Base-by-base conservation (phyloP, 64 coral and sea anemone genomes). In the Dendrophyllia cribrosa region DNA sequence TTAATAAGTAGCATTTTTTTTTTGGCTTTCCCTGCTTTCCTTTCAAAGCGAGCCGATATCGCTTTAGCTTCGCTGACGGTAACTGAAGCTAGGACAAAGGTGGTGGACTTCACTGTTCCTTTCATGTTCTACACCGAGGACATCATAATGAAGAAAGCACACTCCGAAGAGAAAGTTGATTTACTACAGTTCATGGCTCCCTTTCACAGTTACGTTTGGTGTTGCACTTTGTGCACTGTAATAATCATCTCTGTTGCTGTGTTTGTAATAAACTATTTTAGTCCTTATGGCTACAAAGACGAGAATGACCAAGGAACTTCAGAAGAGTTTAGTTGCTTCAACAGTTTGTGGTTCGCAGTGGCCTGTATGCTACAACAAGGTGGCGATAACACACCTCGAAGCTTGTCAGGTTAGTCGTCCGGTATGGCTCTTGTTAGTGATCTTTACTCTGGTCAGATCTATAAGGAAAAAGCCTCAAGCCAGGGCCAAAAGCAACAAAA, bases 291-390 rank as follows among this genome's bases (percentile, higher is more conserved):
- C 17, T 59, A 72, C 24, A 90, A 90, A 17, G 88, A 81, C 62
- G 89, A 91, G 48, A 51, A 83, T 20, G 77, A 44, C 6, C 2
- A 7, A 43, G 77, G 52, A 7, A 73, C 77, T 7, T 21, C 59
- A 11, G 58, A 51, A 1, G 50, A 82, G 4, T 91, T 91, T 25
- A 91, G 77, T 25, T 58, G 82, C 3, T 72, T 70, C 15, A 82
- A 91, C 77, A 91, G 89, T n/a, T 48, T 91, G 89, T 91, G 89
- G 89, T 91, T 91, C 17, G 66, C 77, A 6, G 60, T 46, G 11
- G 89, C 89, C 17, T 91, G 89, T 58, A 91, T 91, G 89, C 77
- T 91, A 9, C 89, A 91, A 45, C 89, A 91, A 8, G 89, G 89
- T 0, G 89, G 45, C 0, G 89, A 91, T 46, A 77, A 80, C 65